Conservation (phyloP, 1,140 invertebrate species). For the Caenorhabditis elegans region WBcel235 BX284602.5:11599501-11600000, state of each 20-base stretch:
- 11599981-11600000: neutral
- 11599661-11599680: too few species aligned
- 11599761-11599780: neutral
- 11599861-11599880: too few species aligned
- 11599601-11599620: neutral
- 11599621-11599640: neutral
- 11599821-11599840: neutral
- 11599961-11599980: neutral
- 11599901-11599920: neutral
- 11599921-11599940: neutral
- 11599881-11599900: neutral
- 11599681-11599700: too few species aligned
- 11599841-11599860: neutral
- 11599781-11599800: neutral
- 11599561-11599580: slow-evolving; percentile 1
- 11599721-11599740: neutral
- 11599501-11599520: too few species aligned
- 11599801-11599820: neutral
- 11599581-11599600: neutral
- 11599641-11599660: neutral
- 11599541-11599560: neutral
- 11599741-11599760: neutral
- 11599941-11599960: neutral
- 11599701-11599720: neutral
- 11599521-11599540: neutral